phyloP scores from a whole-genome alignment of 2,888 invertebrate species.

The Drosophila crucigera region DNA sequence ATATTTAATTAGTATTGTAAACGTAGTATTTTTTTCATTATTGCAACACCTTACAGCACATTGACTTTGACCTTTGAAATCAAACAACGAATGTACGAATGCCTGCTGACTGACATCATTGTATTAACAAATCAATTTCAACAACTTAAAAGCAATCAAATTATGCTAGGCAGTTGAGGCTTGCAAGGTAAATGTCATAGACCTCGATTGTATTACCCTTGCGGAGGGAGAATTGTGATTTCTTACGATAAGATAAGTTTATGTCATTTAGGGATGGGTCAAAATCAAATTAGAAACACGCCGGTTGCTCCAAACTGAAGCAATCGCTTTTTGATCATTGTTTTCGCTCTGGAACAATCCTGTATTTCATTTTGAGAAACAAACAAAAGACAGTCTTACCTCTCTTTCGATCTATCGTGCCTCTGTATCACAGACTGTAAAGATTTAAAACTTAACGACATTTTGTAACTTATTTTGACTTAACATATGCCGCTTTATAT shows the following conservation, averaged over 20 bases:
- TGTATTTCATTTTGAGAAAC: not conserved
- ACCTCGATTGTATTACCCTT: not conserved
- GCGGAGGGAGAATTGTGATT: not conserved
- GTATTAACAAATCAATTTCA: conserved; percentile 13
- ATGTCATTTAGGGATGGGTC: not conserved
- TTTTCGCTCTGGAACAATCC: not conserved
- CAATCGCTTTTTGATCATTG: not conserved
- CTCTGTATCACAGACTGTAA: not conserved
- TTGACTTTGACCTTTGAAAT: conserved; percentile 64
- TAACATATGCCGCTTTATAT: conserved; percentile 10
- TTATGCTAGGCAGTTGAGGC: not conserved
- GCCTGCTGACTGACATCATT: conserved; percentile 23
- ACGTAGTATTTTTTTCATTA: conserved; percentile 28
- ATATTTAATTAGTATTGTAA: conserved; percentile 23
- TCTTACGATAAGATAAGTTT: not conserved
- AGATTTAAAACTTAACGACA: too few species aligned
- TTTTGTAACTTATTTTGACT: not conserved
- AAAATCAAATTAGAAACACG: not conserved
- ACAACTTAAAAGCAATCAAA: conserved; percentile 1
- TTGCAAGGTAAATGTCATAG: conserved; percentile 14
- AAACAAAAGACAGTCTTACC: not conserved
- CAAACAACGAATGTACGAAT: conserved; percentile 27
- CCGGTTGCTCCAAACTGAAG: not conserved
- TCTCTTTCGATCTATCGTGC: not conserved
- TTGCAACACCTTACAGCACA: conserved; percentile 45